These are phyloP conservation scores for Hippoglossus stenolepis DNA, from an alignment of 2,113 vertebrate genomes.

Conservation along the genomic window DNA sequence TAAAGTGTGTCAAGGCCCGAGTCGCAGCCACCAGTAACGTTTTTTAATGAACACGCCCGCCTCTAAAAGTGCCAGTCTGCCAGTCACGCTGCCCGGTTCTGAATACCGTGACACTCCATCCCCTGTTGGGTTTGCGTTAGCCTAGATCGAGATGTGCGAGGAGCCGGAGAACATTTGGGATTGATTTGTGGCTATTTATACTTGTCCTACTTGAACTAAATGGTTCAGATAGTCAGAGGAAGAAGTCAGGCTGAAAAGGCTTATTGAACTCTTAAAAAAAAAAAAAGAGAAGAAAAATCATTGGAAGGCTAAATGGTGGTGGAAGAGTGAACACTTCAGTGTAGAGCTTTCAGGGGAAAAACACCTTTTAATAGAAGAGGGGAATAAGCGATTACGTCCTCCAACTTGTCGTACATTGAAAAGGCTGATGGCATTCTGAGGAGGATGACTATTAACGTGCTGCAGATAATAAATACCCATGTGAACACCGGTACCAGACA, in stretches of 20 bases:
- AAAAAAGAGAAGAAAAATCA: neutral
- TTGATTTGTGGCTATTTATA: slow-evolving; percentile 86
- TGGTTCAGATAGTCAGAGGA: slow-evolving; percentile 70
- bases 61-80: slow-evolving; percentile 46
- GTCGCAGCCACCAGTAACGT: slow-evolving; percentile 38
- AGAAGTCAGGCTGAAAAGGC: slow-evolving; percentile 56
- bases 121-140: slow-evolving; percentile 75
- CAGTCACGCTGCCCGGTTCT: slow-evolving; percentile 50
- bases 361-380: slow-evolving; percentile 23
- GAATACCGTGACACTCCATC: slow-evolving; percentile 60
- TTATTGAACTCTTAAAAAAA: slow-evolving; percentile 53
- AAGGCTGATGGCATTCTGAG: slow-evolving; percentile 22
- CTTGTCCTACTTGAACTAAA: slow-evolving; percentile 83
- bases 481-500: slow-evolving; percentile 19
- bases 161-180: slow-evolving; percentile 77
- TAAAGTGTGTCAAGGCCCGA: slow-evolving; percentile 68
- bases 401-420: slow-evolving; percentile 20
- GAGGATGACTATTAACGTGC: slow-evolving; percentile 19
- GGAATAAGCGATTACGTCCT: slow-evolving; percentile 16
- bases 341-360: slow-evolving; percentile 26
- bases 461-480: slow-evolving; percentile 28
- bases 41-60: slow-evolving; percentile 58
- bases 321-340: slow-evolving; percentile 30
- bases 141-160: slow-evolving; percentile 79
- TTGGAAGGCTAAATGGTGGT: slow-evolving; percentile 41